These are phyloP conservation scores for Campylomormyrus numenius DNA, from an alignment of 2,113 vertebrate genomes.

Conservation along the genomic window DNA sequence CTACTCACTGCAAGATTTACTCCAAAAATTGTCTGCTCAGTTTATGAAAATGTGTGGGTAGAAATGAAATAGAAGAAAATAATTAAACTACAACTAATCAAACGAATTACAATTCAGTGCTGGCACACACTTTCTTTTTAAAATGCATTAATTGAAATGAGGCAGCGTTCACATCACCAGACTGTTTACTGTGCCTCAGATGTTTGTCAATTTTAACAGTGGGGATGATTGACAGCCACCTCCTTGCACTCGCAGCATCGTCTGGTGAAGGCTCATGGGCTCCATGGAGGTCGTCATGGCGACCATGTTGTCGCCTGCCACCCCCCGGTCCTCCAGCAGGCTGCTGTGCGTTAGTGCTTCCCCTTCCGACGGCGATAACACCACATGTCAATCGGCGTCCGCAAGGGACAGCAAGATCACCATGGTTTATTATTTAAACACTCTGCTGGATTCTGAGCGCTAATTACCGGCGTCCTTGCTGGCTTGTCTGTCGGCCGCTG, in stretches of 20 bases:
- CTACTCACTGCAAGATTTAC: background rate
- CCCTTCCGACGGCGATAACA: conserved; percentile 41
- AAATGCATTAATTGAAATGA: background rate
- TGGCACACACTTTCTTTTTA: background rate
- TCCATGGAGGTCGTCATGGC: conserved; percentile 76
- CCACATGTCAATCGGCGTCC: background rate
- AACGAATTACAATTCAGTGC: background rate
- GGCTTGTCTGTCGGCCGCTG: conserved; percentile 45
- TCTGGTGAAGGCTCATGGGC: conserved; percentile 80
- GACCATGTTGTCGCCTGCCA: conserved; percentile 70
- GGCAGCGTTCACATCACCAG: background rate
- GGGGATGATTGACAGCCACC: conserved; percentile 31
- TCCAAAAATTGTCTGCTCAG: background rate
- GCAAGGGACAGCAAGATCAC: background rate
- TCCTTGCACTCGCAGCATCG: conserved; percentile 85
- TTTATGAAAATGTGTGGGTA: conserved; percentile 7
- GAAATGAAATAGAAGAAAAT: background rate
- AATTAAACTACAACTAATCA: background rate
- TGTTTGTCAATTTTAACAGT: background rate
- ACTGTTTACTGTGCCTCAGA: background rate
- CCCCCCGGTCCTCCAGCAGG: conserved; percentile 80
- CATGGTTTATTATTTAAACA: background rate
- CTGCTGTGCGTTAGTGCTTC: conserved; percentile 87
- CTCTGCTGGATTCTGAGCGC: background rate
- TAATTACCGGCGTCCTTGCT: conserved; percentile 53